Evolutionary conservation across 2,113 vertebrate genomes (phyloP).

Genomic region (Oxyura jamaicensis): DNA sequence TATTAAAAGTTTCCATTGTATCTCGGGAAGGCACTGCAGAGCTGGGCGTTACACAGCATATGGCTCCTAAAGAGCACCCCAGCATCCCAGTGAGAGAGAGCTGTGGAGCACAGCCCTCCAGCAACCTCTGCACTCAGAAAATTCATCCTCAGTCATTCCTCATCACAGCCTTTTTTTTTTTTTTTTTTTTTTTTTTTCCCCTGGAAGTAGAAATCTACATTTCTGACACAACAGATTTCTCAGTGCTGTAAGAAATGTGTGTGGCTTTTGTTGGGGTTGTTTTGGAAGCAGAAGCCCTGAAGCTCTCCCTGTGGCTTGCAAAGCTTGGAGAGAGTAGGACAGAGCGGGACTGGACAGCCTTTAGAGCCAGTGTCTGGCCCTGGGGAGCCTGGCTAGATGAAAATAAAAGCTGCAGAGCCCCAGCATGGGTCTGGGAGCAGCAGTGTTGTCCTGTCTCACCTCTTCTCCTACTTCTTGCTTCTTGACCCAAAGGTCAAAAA

Average conservation of each 20-base stretch:
- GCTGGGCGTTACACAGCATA: fast-evolving
- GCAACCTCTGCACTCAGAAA: background rate
- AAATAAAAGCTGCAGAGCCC: background rate
- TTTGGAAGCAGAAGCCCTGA: background rate
- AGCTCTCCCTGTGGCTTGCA: background rate
- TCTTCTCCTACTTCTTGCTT: background rate
- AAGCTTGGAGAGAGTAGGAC: background rate
- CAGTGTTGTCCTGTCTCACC: background rate
- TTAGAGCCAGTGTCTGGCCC: background rate
- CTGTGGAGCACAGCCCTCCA: background rate
- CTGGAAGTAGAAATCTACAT: background rate
- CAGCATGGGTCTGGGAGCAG: background rate
- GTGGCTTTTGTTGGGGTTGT: background rate
- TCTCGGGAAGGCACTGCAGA: background rate
- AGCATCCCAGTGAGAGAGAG: background rate
- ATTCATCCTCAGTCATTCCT: background rate
- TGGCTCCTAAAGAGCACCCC: background rate
- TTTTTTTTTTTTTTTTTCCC: too few species aligned
- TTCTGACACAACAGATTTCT: background rate
- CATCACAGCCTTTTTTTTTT: background rate
- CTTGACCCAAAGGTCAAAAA: background rate
- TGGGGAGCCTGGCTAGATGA: background rate
- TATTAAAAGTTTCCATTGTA: background rate
- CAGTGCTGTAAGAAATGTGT: fast-evolving
- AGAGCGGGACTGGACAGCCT: background rate